Conservation (phyloP, 2,888 invertebrate genomes). For the Dasysyrphus tricinctus region DNA sequence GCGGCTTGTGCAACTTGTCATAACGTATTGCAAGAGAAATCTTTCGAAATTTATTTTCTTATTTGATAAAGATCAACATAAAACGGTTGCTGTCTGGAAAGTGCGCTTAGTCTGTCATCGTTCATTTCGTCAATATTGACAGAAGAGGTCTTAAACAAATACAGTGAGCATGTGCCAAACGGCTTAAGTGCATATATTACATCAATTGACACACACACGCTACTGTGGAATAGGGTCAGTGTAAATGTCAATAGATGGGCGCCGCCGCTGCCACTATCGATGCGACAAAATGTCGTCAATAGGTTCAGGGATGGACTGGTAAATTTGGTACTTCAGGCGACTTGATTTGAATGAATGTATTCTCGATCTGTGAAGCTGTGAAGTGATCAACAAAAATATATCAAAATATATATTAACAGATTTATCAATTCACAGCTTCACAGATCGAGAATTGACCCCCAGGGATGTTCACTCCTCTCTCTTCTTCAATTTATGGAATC, state of each 20-base stretch:
- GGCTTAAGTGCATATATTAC: slow-evolving; percentile 26
- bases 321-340: neutral
- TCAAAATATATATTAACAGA: no score
- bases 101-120: slow-evolving; percentile 10
- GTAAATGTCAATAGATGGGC: slow-evolving; percentile 24
- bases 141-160: slow-evolving; percentile 6
- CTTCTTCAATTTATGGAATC: no score
- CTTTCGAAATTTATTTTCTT: slow-evolving; percentile 11
- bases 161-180: neutral
- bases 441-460: no score
- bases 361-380: no score
- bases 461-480: no score
- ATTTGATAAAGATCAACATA: slow-evolving; percentile 21
- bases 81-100: slow-evolving; percentile 13
- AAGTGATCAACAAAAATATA: no score
- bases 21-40: slow-evolving; percentile 10
- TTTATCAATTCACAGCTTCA: no score
- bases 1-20: neutral
- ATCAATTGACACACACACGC: slow-evolving; percentile 13
- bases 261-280: neutral
- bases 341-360: no score
- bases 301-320: neutral
- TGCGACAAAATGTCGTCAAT: neutral
- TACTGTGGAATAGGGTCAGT: slow-evolving; percentile 30
- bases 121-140: slow-evolving; percentile 15